These are phyloP conservation scores for Trachythela sp. DNA, from an alignment of 64 coral and sea anemone species.

Conservation along the genomic window DNA sequence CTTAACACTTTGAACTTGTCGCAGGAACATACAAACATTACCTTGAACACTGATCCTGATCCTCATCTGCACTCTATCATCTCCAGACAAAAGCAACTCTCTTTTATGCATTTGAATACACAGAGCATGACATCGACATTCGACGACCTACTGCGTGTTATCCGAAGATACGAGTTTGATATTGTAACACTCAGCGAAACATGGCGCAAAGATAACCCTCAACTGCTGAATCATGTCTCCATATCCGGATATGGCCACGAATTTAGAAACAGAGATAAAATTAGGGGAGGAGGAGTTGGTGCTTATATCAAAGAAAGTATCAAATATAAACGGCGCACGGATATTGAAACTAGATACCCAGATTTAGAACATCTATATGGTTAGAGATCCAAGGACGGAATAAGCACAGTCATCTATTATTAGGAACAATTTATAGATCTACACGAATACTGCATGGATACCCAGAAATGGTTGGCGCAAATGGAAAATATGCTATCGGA, in stretches of 20 bases:
- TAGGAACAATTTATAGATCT: too few species aligned
- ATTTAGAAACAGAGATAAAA: not conserved
- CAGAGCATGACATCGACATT: too few species aligned
- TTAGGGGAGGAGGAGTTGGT: not conserved
- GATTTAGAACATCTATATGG: not conserved
- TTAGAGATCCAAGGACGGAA: conserved; percentile 4
- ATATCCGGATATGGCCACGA: not conserved
- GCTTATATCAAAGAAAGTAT: not conserved
- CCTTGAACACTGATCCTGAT: too few species aligned
- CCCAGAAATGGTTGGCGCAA: not conserved
- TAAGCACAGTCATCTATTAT: not conserved
- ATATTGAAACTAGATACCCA: not conserved
- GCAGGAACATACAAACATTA: too few species aligned
- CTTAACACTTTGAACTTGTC: too few species aligned
- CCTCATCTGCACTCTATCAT: too few species aligned
- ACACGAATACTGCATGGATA: not conserved
- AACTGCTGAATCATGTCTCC: not conserved
- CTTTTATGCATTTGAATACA: too few species aligned
- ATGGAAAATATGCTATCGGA: conserved; percentile 1
- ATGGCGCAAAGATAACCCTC: not conserved
- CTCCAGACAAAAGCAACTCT: too few species aligned
- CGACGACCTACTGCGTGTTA: not conserved
- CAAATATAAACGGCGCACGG: not conserved
- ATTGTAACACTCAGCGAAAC: conserved; percentile 4
- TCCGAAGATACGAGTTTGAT: not conserved